phyloP scores from a whole-genome alignment of 2,797 vertebrate species.

The Glossophaga mutica region DNA sequence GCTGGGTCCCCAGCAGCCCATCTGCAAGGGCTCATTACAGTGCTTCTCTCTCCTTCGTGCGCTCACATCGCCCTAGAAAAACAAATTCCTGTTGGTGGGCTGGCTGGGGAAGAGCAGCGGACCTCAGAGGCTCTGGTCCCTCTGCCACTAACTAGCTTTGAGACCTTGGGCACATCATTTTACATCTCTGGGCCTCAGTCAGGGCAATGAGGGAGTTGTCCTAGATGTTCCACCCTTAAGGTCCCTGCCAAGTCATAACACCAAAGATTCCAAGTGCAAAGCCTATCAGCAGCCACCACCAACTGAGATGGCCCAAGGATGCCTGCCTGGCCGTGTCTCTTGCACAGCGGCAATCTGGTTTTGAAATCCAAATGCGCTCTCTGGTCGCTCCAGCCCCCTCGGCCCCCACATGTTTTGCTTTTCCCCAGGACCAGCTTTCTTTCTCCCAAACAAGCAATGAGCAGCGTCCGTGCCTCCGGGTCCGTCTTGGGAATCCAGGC shows the following conservation, averaged over 20 bases:
- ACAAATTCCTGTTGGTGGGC: neutral
- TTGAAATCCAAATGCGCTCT: neutral
- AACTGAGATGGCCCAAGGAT: neutral
- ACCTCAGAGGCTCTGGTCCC: neutral
- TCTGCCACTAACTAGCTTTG: neutral
- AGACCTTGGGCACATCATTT: neutral
- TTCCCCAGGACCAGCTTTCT: neutral
- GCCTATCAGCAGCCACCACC: neutral
- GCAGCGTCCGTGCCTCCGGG: neutral
- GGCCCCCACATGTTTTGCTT: neutral
- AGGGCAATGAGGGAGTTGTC: neutral
- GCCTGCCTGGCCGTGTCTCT: neutral
- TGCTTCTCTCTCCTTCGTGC: neutral
- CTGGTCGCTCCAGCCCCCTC: neutral
- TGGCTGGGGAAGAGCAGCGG: neutral
- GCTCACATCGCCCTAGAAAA: neutral
- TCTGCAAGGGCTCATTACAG: neutral
- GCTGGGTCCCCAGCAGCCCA: neutral
- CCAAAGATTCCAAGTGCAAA: neutral
- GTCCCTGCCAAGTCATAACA: neutral
- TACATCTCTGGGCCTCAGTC: neutral
- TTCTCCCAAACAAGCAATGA: neutral
- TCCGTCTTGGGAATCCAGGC: neutral
- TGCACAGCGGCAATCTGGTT: neutral
- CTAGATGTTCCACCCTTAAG: neutral